Percentiles rank a stretch among this genome's conserved stretches.
phyloP scores from a whole-genome alignment of 2,113 vertebrate genomes.

The Murina feae region DNA sequence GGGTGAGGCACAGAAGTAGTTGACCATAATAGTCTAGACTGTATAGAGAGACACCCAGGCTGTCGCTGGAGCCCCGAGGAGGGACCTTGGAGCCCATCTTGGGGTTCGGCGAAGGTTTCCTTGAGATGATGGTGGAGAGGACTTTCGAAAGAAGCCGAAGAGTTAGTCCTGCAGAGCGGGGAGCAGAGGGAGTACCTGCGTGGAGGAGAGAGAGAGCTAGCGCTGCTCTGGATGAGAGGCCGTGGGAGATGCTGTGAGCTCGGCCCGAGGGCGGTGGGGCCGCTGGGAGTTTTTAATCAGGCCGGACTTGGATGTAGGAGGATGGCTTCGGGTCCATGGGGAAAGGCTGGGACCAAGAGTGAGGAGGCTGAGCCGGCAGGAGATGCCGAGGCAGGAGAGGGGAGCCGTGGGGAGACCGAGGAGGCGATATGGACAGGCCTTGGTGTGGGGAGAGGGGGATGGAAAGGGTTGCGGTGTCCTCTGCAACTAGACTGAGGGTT shows the following conservation, averaged over 20 bases:
- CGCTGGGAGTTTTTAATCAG: neutral
- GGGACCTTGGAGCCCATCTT: neutral
- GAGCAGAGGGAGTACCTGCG: neutral
- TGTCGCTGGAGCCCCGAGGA: neutral
- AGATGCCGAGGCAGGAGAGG: neutral
- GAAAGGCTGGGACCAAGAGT: neutral
- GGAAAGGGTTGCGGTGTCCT: neutral
- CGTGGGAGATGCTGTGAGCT: neutral
- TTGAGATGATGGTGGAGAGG: neutral
- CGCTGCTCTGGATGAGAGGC: neutral
- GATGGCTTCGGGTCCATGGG: neutral
- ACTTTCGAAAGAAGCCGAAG: neutral
- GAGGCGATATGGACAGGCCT: neutral
- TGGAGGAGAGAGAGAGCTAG: no score
- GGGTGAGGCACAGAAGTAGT: neutral
- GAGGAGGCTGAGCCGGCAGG: neutral
- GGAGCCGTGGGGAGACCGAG: neutral
- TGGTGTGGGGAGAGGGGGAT: no score
- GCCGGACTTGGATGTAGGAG: neutral
- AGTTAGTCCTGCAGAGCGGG: neutral
- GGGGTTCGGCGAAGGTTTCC: neutral
- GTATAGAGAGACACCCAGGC: rapidly evolving
- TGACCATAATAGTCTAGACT: neutral
- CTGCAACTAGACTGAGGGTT: neutral
- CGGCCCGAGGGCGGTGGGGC: neutral